These are phyloP conservation scores for Cryptoprocta ferox DNA, from an alignment of 2,797 vertebrate genomes.

Conservation along the genomic window DNA sequence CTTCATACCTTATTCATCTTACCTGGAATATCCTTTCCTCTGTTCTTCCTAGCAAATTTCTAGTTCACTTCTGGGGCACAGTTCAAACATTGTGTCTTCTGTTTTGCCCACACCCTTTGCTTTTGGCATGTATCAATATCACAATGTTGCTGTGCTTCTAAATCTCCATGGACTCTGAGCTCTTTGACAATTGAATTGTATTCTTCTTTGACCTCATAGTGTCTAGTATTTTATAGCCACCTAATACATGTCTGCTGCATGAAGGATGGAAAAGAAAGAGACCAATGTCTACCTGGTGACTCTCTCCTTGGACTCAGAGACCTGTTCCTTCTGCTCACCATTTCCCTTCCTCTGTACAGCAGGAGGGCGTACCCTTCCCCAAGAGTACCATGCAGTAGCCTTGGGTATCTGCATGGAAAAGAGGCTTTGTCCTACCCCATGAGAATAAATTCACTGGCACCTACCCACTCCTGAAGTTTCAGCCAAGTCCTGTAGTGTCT, in stretches of 20 bases:
- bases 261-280: not conserved
- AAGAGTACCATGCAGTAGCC: not conserved
- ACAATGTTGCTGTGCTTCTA: no score
- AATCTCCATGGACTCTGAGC: not conserved
- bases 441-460: rapidly evolving
- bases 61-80: not conserved
- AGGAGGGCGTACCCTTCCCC: not conserved
- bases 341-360: not conserved
- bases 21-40: not conserved
- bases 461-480: not conserved
- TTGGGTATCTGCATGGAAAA: not conserved
- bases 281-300: rapidly evolving
- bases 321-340: rapidly evolving
- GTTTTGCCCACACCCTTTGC: not conserved
- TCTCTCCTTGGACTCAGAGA: not conserved
- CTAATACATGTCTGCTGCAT: no score
- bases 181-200: not conserved
- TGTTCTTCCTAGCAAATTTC: not conserved
- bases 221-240: no score
- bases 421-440: not conserved
- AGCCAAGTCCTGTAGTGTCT: not conserved
- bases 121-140: not conserved
- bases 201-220: not conserved
- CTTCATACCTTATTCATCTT: not conserved
- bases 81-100: not conserved